Evolutionary conservation across 2,888 invertebrate genomes (phyloP), one percentile per base, ranked within the genome.

Genomic region (Ennomos fuscantarius): DNA sequence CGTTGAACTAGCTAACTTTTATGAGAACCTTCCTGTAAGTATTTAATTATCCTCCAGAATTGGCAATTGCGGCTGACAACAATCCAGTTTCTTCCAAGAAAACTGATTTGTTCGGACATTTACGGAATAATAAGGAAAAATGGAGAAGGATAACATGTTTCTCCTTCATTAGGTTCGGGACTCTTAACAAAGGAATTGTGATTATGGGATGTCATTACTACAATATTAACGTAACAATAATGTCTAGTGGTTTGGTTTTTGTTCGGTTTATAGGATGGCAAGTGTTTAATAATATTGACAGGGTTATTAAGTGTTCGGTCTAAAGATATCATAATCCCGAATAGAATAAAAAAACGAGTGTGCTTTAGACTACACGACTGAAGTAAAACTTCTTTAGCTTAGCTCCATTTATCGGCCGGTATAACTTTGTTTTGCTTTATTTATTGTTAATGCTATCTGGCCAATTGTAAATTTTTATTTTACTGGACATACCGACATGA

Each of bases 101-200:
- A 60, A 54, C 56, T 47, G 56, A 54, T 57, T 61, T 56, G 53
- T 56, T 54, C 33, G 56, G 42, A 56, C 39, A 57, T 53, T 58
- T 49, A 5, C 35, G 12, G 31, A 52, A 57, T 52, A 57, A 61
- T 51, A 54, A 54, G 61, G 57, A 54, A 48, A 57, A 55, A 52
- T 34, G 24, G n/a, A 11, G 34, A 43, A 31, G n/a, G 45, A 59
- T 49, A 54, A 59, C 58, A 59, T 54, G 50, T 49, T 58, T 44
- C 24, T 32, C 33, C 47, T 54, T 59, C 53, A 53, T 59, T 59
- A 45, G n/a, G 13, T 49, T 37, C 24, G 47, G 36, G 12, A 12
- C 31, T 24, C 34, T 35, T 43, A 46, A 58, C 45, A 59, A 59
- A 41, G 12, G 49, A 41, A 36, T 45, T 32, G 41, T 45, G 44